Conservation (phyloP, 1,140 invertebrate species). For the Capitella teleta region DNA sequence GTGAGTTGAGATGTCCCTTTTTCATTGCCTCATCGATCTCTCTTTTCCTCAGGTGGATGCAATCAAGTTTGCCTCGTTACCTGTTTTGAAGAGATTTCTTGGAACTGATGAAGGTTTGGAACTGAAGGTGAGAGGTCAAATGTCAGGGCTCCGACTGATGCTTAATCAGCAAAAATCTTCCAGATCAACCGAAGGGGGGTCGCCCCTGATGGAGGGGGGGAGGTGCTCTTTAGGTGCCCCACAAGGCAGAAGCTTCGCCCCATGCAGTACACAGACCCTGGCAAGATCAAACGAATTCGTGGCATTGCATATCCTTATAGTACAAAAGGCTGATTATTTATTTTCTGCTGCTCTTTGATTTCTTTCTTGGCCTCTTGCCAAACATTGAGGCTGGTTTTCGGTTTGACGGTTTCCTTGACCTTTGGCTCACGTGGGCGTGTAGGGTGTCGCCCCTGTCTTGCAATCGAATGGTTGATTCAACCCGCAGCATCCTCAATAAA, state of each 20-base stretch:
- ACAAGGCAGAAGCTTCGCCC: constrained; percentile 55
- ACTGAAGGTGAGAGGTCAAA: constrained; percentile 54
- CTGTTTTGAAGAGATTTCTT: constrained; percentile 62
- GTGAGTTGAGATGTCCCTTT: constrained; percentile 27
- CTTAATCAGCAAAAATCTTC: constrained; percentile 8
- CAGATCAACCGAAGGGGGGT: constrained; percentile 63
- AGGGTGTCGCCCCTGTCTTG: constrained; percentile 81
- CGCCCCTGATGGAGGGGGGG: constrained; percentile 78
- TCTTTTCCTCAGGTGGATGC: constrained; percentile 55
- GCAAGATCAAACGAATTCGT: constrained; percentile 86
- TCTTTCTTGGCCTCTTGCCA: neutral
- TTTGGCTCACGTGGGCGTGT: constrained; percentile 53
- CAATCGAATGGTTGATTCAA: constrained; percentile 81
- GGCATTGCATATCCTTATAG: constrained; percentile 57
- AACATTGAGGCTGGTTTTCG: neutral
- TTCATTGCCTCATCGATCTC: neutral
- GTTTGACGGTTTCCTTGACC: neutral
- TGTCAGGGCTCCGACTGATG: neutral
- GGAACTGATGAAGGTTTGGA: constrained; percentile 77
- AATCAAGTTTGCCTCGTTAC: constrained; percentile 65
- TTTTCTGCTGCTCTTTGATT: neutral
- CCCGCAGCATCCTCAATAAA: constrained; percentile 80
- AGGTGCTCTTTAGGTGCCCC: constrained; percentile 79
- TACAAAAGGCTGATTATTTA: too few species aligned
- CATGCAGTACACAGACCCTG: constrained; percentile 57